Percentiles rank a stretch among this genome's conserved stretches.
These are phyloP conservation scores for Gadopsis marmoratus DNA, from an alignment of 2,797 vertebrate genomes.

Conservation along the genomic window DNA sequence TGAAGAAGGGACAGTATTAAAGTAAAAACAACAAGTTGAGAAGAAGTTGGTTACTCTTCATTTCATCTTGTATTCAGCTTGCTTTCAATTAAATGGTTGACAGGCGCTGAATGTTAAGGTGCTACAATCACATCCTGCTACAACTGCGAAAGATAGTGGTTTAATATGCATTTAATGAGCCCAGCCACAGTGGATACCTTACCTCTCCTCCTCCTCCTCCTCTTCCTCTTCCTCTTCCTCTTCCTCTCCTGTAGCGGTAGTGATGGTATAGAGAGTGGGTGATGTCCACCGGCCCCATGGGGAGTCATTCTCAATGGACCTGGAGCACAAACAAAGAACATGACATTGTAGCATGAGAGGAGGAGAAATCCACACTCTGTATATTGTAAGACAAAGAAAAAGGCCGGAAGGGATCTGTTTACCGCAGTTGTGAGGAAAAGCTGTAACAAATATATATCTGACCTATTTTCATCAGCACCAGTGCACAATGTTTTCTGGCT, in stretches of 20 bases:
- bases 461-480: constrained; percentile 77
- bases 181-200: constrained; percentile 30
- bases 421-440: constrained; percentile 37
- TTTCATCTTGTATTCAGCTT: constrained; percentile 51
- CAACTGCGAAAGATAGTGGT: constrained; percentile 40
- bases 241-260: constrained; percentile 21
- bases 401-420: constrained; percentile 40
- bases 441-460: constrained; percentile 69
- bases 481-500: constrained; percentile 77
- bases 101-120: constrained; percentile 53
- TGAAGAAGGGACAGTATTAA: constrained; percentile 16
- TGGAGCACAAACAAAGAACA: constrained; percentile 63
- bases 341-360: background rate
- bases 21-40: constrained; percentile 33
- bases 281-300: constrained; percentile 82
- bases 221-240: constrained; percentile 43
- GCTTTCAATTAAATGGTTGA: constrained; percentile 66
- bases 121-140: constrained; percentile 45
- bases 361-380: constrained; percentile 16
- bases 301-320: constrained; percentile 74
- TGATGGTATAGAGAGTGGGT: constrained; percentile 67
- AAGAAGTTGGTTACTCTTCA: constrained; percentile 48
- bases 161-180: constrained; percentile 59
- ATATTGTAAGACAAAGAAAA: constrained; percentile 11
- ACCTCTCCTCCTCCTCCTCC: constrained; percentile 57